These are phyloP conservation scores for Lamellibrachia satsuma DNA, from an alignment of 2,888 invertebrate genomes.

Conservation along the genomic window DNA sequence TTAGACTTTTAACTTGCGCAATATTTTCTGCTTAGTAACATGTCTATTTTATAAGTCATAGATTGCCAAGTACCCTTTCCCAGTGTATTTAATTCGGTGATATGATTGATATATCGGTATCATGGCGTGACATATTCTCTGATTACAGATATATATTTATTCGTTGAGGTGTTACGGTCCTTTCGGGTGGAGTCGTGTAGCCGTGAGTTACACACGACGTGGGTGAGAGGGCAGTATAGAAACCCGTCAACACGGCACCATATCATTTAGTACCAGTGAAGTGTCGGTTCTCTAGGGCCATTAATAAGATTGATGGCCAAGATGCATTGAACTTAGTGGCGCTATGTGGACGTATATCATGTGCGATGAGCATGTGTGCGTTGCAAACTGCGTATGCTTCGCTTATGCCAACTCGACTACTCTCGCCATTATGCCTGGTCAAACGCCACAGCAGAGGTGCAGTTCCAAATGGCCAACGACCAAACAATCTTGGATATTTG, in stretches of 20 bases:
- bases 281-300: background rate
- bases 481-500: too few species aligned
- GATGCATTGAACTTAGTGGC: background rate
- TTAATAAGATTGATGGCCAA: background rate
- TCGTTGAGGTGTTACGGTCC: too few species aligned
- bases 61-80: too few species aligned
- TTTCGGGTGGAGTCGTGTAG: background rate
- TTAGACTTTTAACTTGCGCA: too few species aligned
- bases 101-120: too few species aligned
- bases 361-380: background rate
- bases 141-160: too few species aligned
- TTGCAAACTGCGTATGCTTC: background rate
- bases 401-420: background rate
- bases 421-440: background rate
- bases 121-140: too few species aligned
- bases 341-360: background rate
- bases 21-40: too few species aligned
- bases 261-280: background rate
- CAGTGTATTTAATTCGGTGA: too few species aligned
- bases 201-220: background rate
- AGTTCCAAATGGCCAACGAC: too few species aligned
- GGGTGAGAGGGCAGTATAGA: background rate
- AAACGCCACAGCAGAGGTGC: too few species aligned
- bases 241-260: background rate
- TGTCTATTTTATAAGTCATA: too few species aligned